Percentiles rank a stretch among this genome's conserved stretches.
phyloP scores from a whole-genome alignment of 2,888 invertebrate genomes.

The Girardia tigrina region DNA sequence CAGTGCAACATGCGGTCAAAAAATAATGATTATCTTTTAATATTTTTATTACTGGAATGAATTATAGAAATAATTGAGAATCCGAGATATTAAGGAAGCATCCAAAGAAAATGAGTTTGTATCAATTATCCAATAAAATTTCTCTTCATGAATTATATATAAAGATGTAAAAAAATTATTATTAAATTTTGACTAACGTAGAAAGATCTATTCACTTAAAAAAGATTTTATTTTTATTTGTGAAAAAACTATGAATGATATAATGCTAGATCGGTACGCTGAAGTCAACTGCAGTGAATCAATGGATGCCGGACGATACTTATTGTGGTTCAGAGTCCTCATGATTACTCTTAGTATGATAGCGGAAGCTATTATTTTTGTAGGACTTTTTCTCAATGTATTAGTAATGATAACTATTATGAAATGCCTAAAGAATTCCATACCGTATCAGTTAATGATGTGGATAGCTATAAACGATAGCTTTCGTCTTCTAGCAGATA shows the following conservation, averaged over 20 bases:
- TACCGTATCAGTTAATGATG: slow-evolving; percentile 31
- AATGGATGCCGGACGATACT: background rate
- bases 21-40: too few species aligned
- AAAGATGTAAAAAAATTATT: too few species aligned
- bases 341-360: slow-evolving; percentile 17
- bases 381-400: slow-evolving; percentile 14
- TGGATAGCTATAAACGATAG: slow-evolving; percentile 32
- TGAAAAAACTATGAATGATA: background rate
- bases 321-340: slow-evolving; percentile 29
- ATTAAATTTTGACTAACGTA: too few species aligned
- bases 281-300: slow-evolving; percentile 24
- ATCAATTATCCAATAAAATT: too few species aligned
- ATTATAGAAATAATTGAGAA: too few species aligned
- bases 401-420: background rate
- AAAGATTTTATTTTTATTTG: too few species aligned
- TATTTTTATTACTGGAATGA: too few species aligned
- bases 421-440: slow-evolving; percentile 26
- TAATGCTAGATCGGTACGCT: slow-evolving; percentile 2
- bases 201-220: too few species aligned
- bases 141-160: too few species aligned
- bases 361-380: background rate
- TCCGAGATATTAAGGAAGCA: too few species aligned
- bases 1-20: too few species aligned
- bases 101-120: too few species aligned
- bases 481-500: slow-evolving; percentile 24